phyloP scores from a whole-genome alignment of 1,140 invertebrate genomes.

The Pseudomyrmex concolor region DNA sequence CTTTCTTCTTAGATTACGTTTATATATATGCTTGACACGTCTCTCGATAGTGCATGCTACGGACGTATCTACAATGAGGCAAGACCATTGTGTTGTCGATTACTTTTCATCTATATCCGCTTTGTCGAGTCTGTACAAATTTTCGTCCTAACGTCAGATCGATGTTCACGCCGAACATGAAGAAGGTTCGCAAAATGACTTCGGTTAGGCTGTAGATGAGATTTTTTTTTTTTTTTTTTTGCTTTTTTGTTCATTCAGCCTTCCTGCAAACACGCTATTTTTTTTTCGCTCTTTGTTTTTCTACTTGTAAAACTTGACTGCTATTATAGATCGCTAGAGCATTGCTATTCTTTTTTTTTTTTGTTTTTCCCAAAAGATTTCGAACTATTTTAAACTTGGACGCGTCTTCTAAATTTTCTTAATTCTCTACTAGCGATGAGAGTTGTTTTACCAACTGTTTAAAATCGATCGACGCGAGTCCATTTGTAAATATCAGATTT shows the following conservation, averaged over 20 bases:
- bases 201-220: constrained; percentile 54
- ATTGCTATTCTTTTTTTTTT: neutral
- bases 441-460: neutral
- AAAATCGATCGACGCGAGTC: constrained; percentile 24
- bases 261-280: constrained; percentile 19
- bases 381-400: constrained; percentile 19
- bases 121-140: constrained; percentile 42
- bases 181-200: constrained; percentile 62
- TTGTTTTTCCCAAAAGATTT: neutral
- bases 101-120: constrained; percentile 38
- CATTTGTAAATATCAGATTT: neutral
- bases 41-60: constrained; percentile 72
- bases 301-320: constrained; percentile 42
- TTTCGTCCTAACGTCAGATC: constrained; percentile 23
- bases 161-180: constrained; percentile 63
- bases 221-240: too few relatives aligned
- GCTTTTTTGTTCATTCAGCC: constrained; percentile 14
- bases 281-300: constrained; percentile 32
- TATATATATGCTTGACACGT: neutral
- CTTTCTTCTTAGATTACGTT: neutral
- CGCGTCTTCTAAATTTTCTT: neutral
- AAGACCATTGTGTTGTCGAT: constrained; percentile 75
- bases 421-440: constrained; percentile 18
- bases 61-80: constrained; percentile 73
- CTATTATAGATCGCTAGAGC: constrained; percentile 29